A percentile compares a stretch with the other conserved stretches of the same genome.
Evolutionary conservation across 64 coral and sea anemone species (phyloP).

Genomic region (Trachythela sp.): DNA sequence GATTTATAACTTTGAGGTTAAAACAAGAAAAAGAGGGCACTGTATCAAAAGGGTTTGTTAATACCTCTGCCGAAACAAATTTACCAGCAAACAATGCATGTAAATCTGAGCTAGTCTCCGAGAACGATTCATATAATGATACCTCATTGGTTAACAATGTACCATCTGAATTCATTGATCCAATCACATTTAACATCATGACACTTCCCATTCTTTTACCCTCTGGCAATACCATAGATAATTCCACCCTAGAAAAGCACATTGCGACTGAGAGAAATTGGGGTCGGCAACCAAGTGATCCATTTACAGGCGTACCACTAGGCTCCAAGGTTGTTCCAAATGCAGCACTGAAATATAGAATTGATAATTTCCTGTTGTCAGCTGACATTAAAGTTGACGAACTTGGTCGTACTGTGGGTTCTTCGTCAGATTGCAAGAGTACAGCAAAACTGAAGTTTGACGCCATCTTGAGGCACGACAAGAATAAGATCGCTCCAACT

Average conservation of each 20-base stretch:
- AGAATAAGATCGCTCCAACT: neutral
- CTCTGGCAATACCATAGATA: slow-evolving; percentile 81
- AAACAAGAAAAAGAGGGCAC: slow-evolving; percentile 1
- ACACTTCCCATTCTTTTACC: slow-evolving; percentile 86
- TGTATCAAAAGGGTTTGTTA: neutral
- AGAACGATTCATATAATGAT: neutral
- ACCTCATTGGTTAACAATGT: neutral
- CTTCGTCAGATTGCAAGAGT: neutral
- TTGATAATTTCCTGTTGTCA: slow-evolving; percentile 75
- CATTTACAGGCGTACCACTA: slow-evolving; percentile 87
- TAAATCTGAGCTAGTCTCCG: neutral
- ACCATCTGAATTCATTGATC: slow-evolving; percentile 88
- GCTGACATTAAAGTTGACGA: slow-evolving; percentile 45
- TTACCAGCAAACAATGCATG: neutral
- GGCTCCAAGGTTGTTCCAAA: slow-evolving; percentile 69
- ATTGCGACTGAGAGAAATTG: slow-evolving; percentile 58
- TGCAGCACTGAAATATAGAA: slow-evolving; percentile 77
- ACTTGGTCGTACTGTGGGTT: slow-evolving; percentile 76
- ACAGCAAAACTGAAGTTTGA: neutral
- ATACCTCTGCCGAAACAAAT: neutral
- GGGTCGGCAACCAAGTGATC: slow-evolving; percentile 79
- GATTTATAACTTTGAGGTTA: slow-evolving; percentile 52
- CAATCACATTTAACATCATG: slow-evolving; percentile 89
- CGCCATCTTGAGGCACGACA: neutral
- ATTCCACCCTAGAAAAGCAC: slow-evolving; percentile 82